Conservation (phyloP, 2,113 vertebrate genomes). For the Hypocryptadius cinnamomeus region DNA sequence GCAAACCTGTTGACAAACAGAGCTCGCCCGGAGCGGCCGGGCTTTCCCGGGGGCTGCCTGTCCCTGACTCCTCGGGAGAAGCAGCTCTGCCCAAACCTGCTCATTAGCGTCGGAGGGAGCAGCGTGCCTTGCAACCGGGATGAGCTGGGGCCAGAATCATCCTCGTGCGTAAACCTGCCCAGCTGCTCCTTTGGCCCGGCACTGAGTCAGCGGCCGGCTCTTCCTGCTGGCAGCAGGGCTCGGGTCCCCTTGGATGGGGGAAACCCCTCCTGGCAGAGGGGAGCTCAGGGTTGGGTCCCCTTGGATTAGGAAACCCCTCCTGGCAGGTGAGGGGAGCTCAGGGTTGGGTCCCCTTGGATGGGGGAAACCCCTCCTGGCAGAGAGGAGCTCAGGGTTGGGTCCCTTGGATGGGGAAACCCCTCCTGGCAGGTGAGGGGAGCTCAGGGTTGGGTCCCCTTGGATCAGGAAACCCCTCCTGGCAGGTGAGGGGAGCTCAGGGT, state of each 20-base stretch:
- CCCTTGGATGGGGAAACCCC: too few relatives aligned
- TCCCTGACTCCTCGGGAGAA: not conserved
- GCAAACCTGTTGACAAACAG: conserved; percentile 59
- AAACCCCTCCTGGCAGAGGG: too few relatives aligned
- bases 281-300: too few relatives aligned
- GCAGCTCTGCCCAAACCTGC: conserved; percentile 15
- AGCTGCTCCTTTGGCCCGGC: not conserved
- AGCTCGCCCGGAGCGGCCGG: not conserved
- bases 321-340: too few relatives aligned
- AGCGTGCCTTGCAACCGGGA: not conserved
- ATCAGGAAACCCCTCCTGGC: too few relatives aligned
- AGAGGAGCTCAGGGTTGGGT: too few relatives aligned
- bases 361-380: too few relatives aligned
- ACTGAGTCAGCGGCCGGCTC: not conserved
- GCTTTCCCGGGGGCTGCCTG: conserved; percentile 36
- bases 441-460: too few relatives aligned
- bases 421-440: too few relatives aligned
- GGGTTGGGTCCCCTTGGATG: too few relatives aligned
- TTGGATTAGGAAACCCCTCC: too few relatives aligned
- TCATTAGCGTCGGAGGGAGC: conserved; percentile 24
- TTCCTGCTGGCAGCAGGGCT: not conserved
- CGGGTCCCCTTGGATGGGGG: not conserved
- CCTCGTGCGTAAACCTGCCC: conserved; percentile 4
- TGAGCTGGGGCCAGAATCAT: not conserved
- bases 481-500: not conserved